Conservation (phyloP, 2,888 invertebrate species). For the Chloroclystis v-ata region DNA sequence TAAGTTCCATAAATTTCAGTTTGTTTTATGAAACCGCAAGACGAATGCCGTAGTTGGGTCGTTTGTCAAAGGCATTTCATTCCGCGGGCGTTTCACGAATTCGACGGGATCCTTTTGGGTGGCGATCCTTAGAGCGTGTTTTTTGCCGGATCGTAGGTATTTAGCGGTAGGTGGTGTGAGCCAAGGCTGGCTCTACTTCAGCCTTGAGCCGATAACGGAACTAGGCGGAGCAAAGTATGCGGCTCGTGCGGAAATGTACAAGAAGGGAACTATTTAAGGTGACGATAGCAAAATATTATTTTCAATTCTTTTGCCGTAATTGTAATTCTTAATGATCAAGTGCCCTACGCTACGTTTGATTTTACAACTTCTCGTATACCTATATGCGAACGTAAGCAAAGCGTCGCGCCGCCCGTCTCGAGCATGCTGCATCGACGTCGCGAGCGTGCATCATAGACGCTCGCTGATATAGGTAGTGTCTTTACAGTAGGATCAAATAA, state of each 20-base stretch:
- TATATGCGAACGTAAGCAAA: too few relatives aligned
- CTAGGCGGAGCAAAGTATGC: conserved; percentile 34
- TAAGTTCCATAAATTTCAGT: conserved; percentile 11
- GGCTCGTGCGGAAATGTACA: conserved; percentile 32
- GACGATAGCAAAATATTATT: too few relatives aligned
- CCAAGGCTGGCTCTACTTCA: conserved; percentile 32
- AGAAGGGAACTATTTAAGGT: not conserved
- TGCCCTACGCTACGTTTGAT: too few relatives aligned
- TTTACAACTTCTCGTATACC: too few relatives aligned
- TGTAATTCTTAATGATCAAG: too few relatives aligned
- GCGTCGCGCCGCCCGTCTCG: too few relatives aligned
- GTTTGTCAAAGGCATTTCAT: conserved; percentile 33
- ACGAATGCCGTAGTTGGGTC: conserved; percentile 8
- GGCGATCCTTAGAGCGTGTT: conserved; percentile 31
- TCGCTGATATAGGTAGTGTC: too few relatives aligned
- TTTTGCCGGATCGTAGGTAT: conserved; percentile 35
- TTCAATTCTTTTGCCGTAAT: too few relatives aligned
- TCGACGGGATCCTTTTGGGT: conserved; percentile 15
- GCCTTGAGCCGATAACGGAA: conserved; percentile 34
- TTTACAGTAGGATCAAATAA: too few relatives aligned
- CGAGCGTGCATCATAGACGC: too few relatives aligned
- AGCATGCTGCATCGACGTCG: too few relatives aligned
- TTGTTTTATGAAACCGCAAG: conserved; percentile 34
- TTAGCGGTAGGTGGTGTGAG: conserved; percentile 27
- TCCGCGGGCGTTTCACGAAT: not conserved